phyloP scores from a whole-genome alignment of 2,113 vertebrate species.

The Cygnus atratus region DNA sequence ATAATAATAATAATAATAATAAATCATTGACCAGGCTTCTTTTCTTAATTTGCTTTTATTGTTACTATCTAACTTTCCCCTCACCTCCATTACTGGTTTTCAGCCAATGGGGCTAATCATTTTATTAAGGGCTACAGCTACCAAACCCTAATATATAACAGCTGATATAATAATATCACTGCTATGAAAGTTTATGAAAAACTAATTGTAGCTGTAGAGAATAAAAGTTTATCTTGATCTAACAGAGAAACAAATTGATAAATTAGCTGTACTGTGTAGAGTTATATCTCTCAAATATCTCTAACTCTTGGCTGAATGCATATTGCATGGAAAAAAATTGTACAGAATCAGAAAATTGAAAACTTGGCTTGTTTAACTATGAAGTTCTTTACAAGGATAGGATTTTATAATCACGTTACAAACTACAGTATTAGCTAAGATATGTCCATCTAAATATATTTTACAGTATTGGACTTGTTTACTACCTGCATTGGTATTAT shows the following conservation, averaged over 20 bases:
- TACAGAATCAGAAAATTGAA: background rate
- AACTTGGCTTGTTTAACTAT: background rate
- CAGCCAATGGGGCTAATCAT: background rate
- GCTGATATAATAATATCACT: background rate
- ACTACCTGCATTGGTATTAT: background rate
- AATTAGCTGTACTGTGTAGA: background rate
- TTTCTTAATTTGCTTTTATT: background rate
- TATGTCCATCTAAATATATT: background rate
- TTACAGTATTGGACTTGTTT: background rate
- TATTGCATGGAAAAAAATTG: background rate
- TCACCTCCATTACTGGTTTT: background rate
- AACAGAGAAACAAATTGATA: background rate
- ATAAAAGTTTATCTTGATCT: background rate
- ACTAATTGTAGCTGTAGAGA: background rate
- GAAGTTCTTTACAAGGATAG: background rate
- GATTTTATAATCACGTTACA: background rate
- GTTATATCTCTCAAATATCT: background rate
- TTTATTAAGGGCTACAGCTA: background rate
- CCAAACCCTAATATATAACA: background rate
- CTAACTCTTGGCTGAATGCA: background rate
- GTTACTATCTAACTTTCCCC: background rate
- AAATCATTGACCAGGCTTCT: accelerated
- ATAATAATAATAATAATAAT: too few relatives aligned
- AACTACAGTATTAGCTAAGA: background rate
- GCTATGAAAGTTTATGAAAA: background rate